Evolutionary conservation across 2,113 vertebrate species (phyloP), one percentile per base, ranked within the genome.

Genomic region (Lepisosteus osseus): DNA sequence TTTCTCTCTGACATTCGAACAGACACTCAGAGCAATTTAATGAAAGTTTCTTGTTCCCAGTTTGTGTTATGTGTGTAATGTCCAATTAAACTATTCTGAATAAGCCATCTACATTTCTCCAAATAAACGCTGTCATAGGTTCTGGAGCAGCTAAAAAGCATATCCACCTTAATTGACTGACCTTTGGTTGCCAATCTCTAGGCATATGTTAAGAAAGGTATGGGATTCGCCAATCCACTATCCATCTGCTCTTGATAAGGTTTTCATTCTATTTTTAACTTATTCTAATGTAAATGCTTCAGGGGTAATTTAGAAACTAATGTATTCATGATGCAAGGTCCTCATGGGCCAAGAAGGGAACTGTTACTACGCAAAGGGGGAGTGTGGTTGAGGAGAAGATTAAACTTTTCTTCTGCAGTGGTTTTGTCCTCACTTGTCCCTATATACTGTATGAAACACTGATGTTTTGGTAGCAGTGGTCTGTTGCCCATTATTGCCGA

Each of bases 131-230:
- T 43, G 13, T 15, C 15, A 14, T 15, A 43, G 55, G 15, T 45
- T 61, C 67, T 42, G 40, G 12, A 61, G n/a, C 11, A 67, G 56
- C 59, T n/a, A 43, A 72, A 9, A 40, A 59, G 54, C 55, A 47
- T 67, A 43, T 72, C 71, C 45, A 41, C 64, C 71, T 67, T 72
- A 72, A 72, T 72, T 72, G 71, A 67, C 64, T 59, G 71, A 67
- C 71, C 71, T 57, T 72, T 72, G 71, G 64, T 72, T 54, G 59
- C 41, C 55, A 41, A 56, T 72, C 71, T 66, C 29, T 59, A 55
- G 57, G 55, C 64, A 72, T 72, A 67, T 67, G 61, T 61, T 51
- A 12, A 29, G 61, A 63, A 65, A 57, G 71, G 64, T 65, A 29
- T 61, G 65, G 71, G 64, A 51, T 65, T 67, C 29, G 43, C 55